phyloP scores from a whole-genome alignment of 2,888 invertebrate species.

The Portevinia maculata region DNA sequence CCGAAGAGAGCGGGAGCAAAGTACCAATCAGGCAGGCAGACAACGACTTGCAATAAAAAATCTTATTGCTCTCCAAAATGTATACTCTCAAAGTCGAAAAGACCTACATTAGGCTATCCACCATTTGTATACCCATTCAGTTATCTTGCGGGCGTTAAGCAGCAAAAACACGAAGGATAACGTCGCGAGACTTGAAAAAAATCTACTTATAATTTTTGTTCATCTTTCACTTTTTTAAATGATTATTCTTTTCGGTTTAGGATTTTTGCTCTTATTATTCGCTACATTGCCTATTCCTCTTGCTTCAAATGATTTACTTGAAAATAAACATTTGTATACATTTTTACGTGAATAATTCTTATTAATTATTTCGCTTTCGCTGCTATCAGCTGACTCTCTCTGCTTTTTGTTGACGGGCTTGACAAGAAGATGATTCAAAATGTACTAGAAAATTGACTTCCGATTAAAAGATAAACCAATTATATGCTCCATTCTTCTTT shows the following conservation, averaged over 20 bases:
- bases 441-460: conserved; percentile 3
- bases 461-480: conserved; percentile 10
- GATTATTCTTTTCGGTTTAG: conserved; percentile 25
- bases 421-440: not conserved
- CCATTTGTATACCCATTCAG: conserved; percentile 51
- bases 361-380: conserved; percentile 13
- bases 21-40: not conserved
- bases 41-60: conserved; percentile 43
- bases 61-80: conserved; percentile 8
- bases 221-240: conserved; percentile 63
- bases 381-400: not conserved
- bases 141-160: conserved; percentile 70
- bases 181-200: conserved; percentile 67
- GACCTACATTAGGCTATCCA: conserved; percentile 45
- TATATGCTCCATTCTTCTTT: conserved; percentile 11
- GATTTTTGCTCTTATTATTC: conserved; percentile 25
- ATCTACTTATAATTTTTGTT: conserved; percentile 68
- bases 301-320: conserved; percentile 38
- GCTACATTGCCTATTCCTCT: conserved; percentile 30
- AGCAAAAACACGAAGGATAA: conserved; percentile 64
- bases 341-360: not conserved
- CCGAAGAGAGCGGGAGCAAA: conserved; percentile 17
- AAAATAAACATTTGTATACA: not conserved
- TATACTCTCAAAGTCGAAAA: conserved; percentile 5
- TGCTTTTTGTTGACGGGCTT: not conserved